Evolutionary conservation across 2,113 vertebrate species (phyloP), one percentile per base, ranked within the genome.

Genomic region (rat (Rattus norvegicus)): DNA sequence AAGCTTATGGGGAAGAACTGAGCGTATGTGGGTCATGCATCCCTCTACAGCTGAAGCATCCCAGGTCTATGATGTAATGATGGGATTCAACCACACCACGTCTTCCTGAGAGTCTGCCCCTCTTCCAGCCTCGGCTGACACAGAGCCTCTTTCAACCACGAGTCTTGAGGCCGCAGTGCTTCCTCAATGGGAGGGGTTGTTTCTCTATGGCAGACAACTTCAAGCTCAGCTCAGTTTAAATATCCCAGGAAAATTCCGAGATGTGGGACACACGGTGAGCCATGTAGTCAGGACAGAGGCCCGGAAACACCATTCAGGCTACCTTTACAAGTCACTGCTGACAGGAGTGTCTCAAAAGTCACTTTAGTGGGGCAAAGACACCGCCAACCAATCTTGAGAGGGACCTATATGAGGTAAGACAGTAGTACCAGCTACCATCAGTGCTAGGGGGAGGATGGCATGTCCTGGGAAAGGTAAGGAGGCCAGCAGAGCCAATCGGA

Each of bases 71-170:
- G 2, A 76, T 4, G 17, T 22, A 67, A 49, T 22, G 28, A 5
- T 24, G 5, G 70, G 39, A 59, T 16, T 1, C 7, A 36, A 3
- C 80, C 0, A 0, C 1, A 1, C 1, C 2, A 7, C 0, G 4
- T 5, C 22, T 39, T 9, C 1, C 0, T 7, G 30, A 43, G 4
- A 47, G 47, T 24, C 73, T 9, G 65, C 22, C 13, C n/a, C 20
- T 20, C 2, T 73, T 33, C 22, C 14, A 10, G 13, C 3, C 61
- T 22, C 5, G 0, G 4, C 7, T 0, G 36, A 47, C 13, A 1
- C 0, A 5, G 1, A 17, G 36, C 52, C 43, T 54, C 24, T 28
- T 28, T 11, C 36, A 24, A 17, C 43, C 43, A 10, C 0, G 0
- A 13, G 7, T 0, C 4, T 26, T 67, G 61, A 49, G 39, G 83